These are phyloP conservation scores for Trididemnum nubilum DNA, from an alignment of 23 tunicate genomes.

Conservation along the genomic window DNA sequence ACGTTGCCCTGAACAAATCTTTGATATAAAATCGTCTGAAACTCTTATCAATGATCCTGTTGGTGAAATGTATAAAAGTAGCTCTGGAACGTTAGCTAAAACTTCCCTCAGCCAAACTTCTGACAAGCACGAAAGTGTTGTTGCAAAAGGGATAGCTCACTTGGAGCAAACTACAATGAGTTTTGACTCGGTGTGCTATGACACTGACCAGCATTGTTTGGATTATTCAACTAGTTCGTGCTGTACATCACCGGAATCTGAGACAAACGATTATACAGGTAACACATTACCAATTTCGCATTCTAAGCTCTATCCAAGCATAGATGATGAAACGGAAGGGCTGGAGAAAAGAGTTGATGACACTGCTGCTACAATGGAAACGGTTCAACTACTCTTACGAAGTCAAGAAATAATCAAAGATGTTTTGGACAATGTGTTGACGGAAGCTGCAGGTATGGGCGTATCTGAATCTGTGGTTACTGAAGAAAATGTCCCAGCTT, in stretches of 20 bases:
- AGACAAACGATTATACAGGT: neutral
- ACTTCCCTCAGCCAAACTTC: too few species aligned
- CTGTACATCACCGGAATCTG: neutral
- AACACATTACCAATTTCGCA: too few species aligned
- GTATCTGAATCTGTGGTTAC: neutral
- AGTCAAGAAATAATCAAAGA: neutral
- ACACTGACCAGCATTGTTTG: conserved; percentile 4
- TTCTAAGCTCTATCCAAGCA: too few species aligned
- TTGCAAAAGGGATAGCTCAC: conserved; percentile 14
- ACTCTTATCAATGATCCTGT: too few species aligned
- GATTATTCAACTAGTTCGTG: conserved; percentile 11
- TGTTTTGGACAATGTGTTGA: neutral
- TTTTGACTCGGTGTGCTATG: conserved; percentile 26
- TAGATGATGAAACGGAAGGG: too few species aligned
- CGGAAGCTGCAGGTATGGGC: too few species aligned
- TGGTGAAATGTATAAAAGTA: too few species aligned
- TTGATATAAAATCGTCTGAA: too few species aligned
- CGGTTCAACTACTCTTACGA: neutral
- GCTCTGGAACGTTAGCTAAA: too few species aligned
- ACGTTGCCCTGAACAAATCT: too few species aligned
- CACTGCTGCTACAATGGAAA: neutral
- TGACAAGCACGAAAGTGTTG: neutral
- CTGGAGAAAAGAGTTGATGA: neutral
- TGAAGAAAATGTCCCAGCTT: neutral
- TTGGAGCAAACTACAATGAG: conserved; percentile 1